Base-by-base conservation (phyloP, 2,113 vertebrate species). In the Saiga tatarica region DNA sequence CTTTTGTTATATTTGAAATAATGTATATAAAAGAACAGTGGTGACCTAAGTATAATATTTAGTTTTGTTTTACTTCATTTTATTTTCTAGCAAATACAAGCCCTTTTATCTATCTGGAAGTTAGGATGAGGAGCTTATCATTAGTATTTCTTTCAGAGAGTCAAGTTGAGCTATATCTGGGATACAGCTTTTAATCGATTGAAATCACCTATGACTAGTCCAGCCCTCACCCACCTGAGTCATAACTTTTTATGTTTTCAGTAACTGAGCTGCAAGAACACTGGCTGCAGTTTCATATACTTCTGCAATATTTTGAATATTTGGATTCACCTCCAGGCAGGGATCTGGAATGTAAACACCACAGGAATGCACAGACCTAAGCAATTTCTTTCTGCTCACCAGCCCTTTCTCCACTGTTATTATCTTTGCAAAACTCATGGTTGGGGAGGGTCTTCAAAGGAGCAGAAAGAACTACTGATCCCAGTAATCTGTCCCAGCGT, bases 301-400 rank as follows among this genome's bases (percentile, higher is more conserved):
- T 96, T 91, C 64, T 79, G 82, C 55, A 88, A 82, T 88, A 88
- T 64, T 88, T 67, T 88, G n/a, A 94, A 74, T 97, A 76, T 87
- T 79, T 89, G 13, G 21, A 53, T 96, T 96, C 57, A 62, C 79
- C 81, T 81, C 62, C n/a, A 94, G 33, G 83, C 85, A 93, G 6
- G 28, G 23, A 6, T 79, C 74, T 23, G 42, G 30, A 86, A 59
- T 87, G 50, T 13, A 82, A 94, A 64, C 30, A 91, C 87, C 76
- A 94, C 79, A 94, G 55, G 85, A 93, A 97, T 92, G 62, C 50
- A 42, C 26, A 93, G 6, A 7, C 50, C 83, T 74, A 87, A 95
- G 76, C n/a, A 87, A 39, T 64, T 97, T 76, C 62, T 79, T 81
- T 78, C 62, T 64, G 14, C 21, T 78, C 45, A 60, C 25, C 39